Evolutionary conservation across 1,140 invertebrate species (phyloP).

Genomic region (Drosophila virilis): DNA sequence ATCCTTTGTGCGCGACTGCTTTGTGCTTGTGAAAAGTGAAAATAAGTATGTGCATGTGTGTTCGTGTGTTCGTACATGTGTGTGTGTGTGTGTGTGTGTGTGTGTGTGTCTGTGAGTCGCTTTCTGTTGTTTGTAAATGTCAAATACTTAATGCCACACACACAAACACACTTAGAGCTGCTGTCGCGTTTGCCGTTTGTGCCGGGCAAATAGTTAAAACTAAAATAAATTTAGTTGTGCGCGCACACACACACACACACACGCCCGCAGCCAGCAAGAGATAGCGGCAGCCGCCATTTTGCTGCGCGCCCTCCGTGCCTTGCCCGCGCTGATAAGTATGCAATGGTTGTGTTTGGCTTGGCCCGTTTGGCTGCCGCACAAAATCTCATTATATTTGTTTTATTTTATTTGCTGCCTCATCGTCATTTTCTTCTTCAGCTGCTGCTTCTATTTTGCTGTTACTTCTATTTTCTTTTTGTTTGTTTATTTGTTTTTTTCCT

Average conservation of each 20-base stretch:
- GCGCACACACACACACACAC: conserved; percentile 24
- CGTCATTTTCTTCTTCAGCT: conserved; percentile 57
- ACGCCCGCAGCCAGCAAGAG: conserved; percentile 48
- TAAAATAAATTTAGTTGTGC: conserved; percentile 80
- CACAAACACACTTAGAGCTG: conserved; percentile 39
- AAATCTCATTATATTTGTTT: conserved; percentile 83
- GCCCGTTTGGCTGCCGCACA: conserved; percentile 49
- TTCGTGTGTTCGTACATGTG: conserved; percentile 36
- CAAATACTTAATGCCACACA: conserved; percentile 53
- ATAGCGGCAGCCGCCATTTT: conserved; percentile 72
- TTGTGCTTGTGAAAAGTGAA: conserved; percentile 77
- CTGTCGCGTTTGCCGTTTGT: conserved; percentile 55
- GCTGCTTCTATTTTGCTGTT: conserved; percentile 43
- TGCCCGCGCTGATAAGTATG: conserved; percentile 73
- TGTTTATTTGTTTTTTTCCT: conserved; percentile 12
- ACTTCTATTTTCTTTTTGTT: conserved; percentile 45
- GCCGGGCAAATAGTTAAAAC: conserved; percentile 77
- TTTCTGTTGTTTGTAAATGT: conserved; percentile 49
- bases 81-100: conserved; percentile 33
- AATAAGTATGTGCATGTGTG: conserved; percentile 54
- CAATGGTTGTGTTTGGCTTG: conserved; percentile 55
- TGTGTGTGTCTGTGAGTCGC: conserved; percentile 24
- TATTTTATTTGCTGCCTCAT: conserved; percentile 79
- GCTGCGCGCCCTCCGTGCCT: conserved; percentile 37
- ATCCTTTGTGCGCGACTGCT: conserved; percentile 68